Base-by-base conservation (phyloP, 1,140 invertebrate species). In the Musca domestica region DNA sequence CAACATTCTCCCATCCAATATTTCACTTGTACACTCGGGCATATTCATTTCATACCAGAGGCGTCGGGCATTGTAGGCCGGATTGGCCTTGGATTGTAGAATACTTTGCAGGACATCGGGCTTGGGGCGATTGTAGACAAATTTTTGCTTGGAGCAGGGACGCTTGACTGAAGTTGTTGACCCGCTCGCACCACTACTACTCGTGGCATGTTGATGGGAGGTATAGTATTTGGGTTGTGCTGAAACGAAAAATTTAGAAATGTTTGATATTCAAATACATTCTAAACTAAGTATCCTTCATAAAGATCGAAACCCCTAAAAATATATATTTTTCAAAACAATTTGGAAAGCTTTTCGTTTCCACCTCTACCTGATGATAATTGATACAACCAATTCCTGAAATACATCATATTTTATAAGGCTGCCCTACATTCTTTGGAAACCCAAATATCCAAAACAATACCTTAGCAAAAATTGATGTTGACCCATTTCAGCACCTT, bases 31-130 rank as follows among this genome's bases (percentile, higher is more conserved):
- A 61, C 76, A 80, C 52, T 80, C 78, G 14, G 79, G 79, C 74
- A 81, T 77, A 71, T 81, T 81, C 7, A 81, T 56, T 64, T 81
- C 79, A 61, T 81, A 78, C 79, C 79, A 81, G 12, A 81, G 66
- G 15, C 74, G 73, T 4, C 79, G 72, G 5, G 79, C 73, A 64
- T 77, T 81, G 49, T 81, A 81, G 10, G 74, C 75, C 0, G 75
- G 67, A 71, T 81, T 81, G 22, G 79, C 79, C 56, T 78, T 81
- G 6, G 76, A 78, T 30, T 74, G 74, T 17, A 81, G 63, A 64
- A 81, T 77, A 49, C 74, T 74, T 34, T 79, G 71, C 0, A 81
- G 67, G 0, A 78, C 75, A 69, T 78, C 76, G 2, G 77, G 77
- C 46, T 80, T 80, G 54, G 77, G 77, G 2, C 76, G 71, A 12